Percentiles rank a stretch among this genome's conserved stretches.
Conservation (phyloP, 1,140 invertebrate genomes). For the Penaeus japonicus region DNA sequence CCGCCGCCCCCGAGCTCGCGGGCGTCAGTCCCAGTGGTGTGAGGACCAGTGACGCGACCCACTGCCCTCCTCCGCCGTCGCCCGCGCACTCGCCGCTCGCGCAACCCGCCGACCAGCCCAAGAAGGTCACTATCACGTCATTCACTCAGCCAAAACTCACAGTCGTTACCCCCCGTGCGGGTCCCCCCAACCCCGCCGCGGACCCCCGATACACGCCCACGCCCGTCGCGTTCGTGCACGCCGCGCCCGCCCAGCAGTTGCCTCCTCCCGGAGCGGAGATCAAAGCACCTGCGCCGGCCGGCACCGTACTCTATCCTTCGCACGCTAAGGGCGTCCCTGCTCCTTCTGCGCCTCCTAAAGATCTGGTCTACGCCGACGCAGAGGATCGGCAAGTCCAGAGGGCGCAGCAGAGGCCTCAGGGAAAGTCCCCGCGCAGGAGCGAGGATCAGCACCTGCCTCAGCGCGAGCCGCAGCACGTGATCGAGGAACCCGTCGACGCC, state of each 20-base stretch:
- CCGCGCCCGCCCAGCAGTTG: neutral
- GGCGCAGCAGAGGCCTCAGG: neutral
- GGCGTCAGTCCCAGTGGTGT: neutral
- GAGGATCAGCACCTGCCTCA: neutral
- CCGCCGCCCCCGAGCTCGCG: neutral
- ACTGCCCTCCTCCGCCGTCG: neutral
- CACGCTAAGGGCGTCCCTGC: neutral
- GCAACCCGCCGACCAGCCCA: slow-evolving; percentile 21
- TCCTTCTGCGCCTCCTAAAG: slow-evolving; percentile 48
- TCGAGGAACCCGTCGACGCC: too few species aligned
- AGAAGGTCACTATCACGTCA: slow-evolving; percentile 42
- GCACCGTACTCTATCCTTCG: neutral
- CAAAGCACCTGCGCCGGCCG: neutral
- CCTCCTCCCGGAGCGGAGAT: neutral
- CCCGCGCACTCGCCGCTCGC: slow-evolving; percentile 15
- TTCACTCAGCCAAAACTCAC: slow-evolving; percentile 45
- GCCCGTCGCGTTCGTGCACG: neutral
- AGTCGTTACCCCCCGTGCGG: neutral
- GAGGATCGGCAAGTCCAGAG: neutral
- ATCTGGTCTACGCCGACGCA: slow-evolving; percentile 46
- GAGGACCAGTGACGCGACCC: neutral
- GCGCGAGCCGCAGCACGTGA: neutral
- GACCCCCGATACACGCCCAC: neutral
- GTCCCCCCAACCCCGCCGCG: neutral
- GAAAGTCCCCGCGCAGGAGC: neutral